phyloP scores from a whole-genome alignment of 2,888 invertebrate species.

The Netelia fuscicornis region DNA sequence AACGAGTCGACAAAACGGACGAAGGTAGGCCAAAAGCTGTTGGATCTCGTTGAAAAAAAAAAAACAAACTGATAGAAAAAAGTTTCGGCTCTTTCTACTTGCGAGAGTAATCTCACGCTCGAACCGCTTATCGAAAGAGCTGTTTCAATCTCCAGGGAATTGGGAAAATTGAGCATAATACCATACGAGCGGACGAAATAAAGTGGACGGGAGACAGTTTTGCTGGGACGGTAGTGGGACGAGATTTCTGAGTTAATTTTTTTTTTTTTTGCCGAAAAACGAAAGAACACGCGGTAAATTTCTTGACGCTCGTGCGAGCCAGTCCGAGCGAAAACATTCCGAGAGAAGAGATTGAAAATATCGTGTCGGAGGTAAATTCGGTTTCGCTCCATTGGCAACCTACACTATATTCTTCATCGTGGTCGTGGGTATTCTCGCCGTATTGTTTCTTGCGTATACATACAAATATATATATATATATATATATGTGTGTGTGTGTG shows the following conservation, averaged over 20 bases:
- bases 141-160: no score
- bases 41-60: no score
- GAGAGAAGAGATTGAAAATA: conserved; percentile 24
- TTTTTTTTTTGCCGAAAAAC: not conserved
- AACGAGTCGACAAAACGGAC: no score
- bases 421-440: not conserved
- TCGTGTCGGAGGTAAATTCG: conserved; percentile 35
- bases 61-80: no score
- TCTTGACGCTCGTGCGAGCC: not conserved
- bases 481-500: not conserved
- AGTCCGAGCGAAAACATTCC: not conserved
- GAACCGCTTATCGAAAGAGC: no score
- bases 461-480: not conserved
- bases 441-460: conserved; percentile 10
- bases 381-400: conserved; percentile 17
- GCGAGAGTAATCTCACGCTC: no score
- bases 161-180: not conserved
- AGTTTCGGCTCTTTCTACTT: no score
- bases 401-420: not conserved
- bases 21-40: no score
- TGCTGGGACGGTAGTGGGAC: not conserved
- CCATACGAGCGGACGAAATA: conserved; percentile 1
- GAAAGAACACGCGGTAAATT: not conserved
- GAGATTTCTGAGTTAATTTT: not conserved
- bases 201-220: not conserved